Conservation (phyloP, 2,888 invertebrate species). For the Sepiola atlantica region DNA sequence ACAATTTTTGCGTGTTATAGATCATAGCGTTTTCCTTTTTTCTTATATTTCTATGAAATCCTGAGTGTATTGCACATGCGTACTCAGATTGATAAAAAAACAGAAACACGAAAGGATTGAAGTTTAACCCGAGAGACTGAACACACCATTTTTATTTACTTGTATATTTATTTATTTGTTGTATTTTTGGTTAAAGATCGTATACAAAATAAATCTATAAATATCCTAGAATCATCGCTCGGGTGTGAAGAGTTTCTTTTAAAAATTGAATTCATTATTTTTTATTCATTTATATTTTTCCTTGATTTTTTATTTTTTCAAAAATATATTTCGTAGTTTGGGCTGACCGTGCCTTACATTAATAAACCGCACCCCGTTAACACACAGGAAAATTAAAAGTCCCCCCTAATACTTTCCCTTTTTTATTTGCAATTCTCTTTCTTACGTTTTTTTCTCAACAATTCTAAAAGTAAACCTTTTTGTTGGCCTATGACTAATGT, state of each 20-base stretch:
- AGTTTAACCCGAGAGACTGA: not conserved
- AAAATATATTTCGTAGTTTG: not conserved
- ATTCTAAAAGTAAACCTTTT: not conserved
- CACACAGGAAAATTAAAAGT: too few species aligned
- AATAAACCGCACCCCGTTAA: not conserved
- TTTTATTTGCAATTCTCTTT: not conserved
- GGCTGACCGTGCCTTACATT: not conserved
- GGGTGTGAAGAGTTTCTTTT: not conserved
- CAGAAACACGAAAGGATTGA: not conserved
- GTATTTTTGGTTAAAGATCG: not conserved
- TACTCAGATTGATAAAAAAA: not conserved
- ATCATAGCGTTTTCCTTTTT: not conserved
- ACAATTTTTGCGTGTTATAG: not conserved
- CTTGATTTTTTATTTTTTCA: not conserved
- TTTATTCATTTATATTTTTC: too few species aligned
- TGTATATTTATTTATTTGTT: not conserved
- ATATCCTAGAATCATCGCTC: not conserved
- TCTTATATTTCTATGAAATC: too few species aligned
- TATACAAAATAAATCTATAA: constrained; percentile 7
- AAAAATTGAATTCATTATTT: too few species aligned
- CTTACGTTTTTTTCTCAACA: not conserved
- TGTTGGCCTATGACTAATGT: not conserved
- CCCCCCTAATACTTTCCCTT: too few species aligned
- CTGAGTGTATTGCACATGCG: constrained; percentile 32
- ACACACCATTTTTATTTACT: not conserved